Base-by-base conservation (phyloP, 2,888 invertebrate genomes). In the Sisyra terminalis region DNA sequence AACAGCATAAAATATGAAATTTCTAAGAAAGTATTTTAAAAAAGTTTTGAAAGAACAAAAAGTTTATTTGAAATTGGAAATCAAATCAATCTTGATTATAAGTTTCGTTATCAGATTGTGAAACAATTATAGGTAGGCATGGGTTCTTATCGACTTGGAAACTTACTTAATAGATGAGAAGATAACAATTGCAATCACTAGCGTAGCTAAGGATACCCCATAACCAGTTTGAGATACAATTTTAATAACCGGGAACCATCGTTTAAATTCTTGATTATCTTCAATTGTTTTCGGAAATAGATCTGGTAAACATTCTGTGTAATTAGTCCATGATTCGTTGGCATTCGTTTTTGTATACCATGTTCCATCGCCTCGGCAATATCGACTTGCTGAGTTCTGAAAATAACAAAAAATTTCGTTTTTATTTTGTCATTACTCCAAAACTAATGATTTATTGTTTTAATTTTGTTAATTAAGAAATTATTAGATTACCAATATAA, bases 141-240 rank as follows among this genome's bases (percentile, higher is more conserved):
- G n/a, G n/a, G n/a, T n/a, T n/a, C n/a, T n/a, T n/a, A n/a, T n/a
- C n/a, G n/a, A n/a, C n/a, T n/a, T n/a, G n/a, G n/a, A 37, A 18
- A 50, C 53, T 57, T 59, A 71, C 73, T 67, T 71, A 45, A 71
- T 64, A 31, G 61, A 57, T 29, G 65, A 58, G 43, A 73, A 66
- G 46, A 73, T 61, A 48, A 61, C 51, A 51, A 72, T 58, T 2
- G 71, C 67, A 38, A 68, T 52, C 34, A 70, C 48, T 36, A 73
- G 55, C 2, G 68, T 64, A 14, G 60, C 50, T 40, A 72, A 57
- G 1, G 73, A 73, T 15, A 71, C 59, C 13, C 64, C 58, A 50
- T 73, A 73, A 32, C 73, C 73, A 17, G 68, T 56, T 51, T 66
- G 66, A 3, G 71, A 65, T 16, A 69, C 61, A 7, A 52, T 57